phyloP scores from a whole-genome alignment of 2,888 invertebrate species.

The Cheilosia impressa region DNA sequence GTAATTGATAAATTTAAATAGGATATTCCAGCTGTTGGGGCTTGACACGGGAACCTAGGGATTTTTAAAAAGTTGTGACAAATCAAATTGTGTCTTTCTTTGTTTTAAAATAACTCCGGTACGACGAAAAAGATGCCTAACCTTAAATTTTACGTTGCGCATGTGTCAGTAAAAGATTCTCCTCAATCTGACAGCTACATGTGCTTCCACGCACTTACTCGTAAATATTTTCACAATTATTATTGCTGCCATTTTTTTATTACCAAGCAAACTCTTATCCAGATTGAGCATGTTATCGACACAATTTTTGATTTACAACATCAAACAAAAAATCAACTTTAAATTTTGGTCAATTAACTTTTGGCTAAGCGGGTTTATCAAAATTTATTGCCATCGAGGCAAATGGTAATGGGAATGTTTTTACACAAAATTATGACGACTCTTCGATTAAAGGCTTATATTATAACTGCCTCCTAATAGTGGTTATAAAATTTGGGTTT shows the following conservation, averaged over 20 bases:
- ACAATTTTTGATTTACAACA: conserved; percentile 5
- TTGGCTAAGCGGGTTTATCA: neutral
- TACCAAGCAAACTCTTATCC: neutral
- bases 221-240: neutral
- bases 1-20: too few species aligned
- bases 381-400: neutral
- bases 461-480: neutral
- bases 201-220: too few species aligned
- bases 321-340: too few species aligned
- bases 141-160: too few species aligned
- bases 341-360: neutral
- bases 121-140: too few species aligned
- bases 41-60: too few species aligned
- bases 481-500: conserved; percentile 6
- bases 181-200: neutral
- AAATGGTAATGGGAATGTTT: neutral
- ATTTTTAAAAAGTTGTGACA: too few species aligned
- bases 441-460: neutral
- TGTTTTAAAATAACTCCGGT: too few species aligned
- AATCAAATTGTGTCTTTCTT: too few species aligned
- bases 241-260: neutral
- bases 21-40: too few species aligned
- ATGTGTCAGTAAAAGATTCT: too few species aligned
- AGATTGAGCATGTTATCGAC: neutral
- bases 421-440: neutral